Evolutionary conservation across 2,888 invertebrate genomes (phyloP).

Genomic region (Agrotis ipsilon): DNA sequence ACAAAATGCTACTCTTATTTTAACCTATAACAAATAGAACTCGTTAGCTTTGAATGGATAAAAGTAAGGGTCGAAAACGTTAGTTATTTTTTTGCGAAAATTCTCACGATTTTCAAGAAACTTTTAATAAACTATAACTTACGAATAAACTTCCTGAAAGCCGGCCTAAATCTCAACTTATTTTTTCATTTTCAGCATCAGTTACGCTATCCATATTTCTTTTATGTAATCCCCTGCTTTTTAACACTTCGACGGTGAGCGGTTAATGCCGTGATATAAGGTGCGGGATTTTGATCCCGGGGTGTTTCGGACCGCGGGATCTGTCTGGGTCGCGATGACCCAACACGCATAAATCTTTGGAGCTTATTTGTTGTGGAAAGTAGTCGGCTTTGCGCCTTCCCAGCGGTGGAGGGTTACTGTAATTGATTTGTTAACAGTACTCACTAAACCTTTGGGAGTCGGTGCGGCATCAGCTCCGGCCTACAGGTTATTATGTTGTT

Average conservation of each 20-base stretch:
- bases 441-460: constrained; percentile 61
- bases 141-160: constrained; percentile 5
- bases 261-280: constrained; percentile 76
- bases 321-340: constrained; percentile 49
- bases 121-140: constrained; percentile 30
- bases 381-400: constrained; percentile 62
- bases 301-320: constrained; percentile 54
- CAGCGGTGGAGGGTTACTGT: constrained; percentile 56
- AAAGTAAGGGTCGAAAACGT: not conserved
- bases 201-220: constrained; percentile 40
- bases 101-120: not conserved
- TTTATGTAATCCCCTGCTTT: constrained; percentile 49
- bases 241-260: constrained; percentile 64
- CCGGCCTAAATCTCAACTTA: constrained; percentile 31
- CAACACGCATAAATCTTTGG: constrained; percentile 73
- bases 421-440: constrained; percentile 72
- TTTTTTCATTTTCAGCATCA: constrained; percentile 34
- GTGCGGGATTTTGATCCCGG: constrained; percentile 72
- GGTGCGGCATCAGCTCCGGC: constrained; percentile 17
- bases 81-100: not conserved
- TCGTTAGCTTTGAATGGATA: not conserved
- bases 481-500: constrained; percentile 47
- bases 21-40: not conserved
- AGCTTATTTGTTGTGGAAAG: constrained; percentile 78
- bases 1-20: not conserved